These are phyloP conservation scores for Agrypnia vestita DNA, from an alignment of 1,140 invertebrate species.

Conservation along the genomic window DNA sequence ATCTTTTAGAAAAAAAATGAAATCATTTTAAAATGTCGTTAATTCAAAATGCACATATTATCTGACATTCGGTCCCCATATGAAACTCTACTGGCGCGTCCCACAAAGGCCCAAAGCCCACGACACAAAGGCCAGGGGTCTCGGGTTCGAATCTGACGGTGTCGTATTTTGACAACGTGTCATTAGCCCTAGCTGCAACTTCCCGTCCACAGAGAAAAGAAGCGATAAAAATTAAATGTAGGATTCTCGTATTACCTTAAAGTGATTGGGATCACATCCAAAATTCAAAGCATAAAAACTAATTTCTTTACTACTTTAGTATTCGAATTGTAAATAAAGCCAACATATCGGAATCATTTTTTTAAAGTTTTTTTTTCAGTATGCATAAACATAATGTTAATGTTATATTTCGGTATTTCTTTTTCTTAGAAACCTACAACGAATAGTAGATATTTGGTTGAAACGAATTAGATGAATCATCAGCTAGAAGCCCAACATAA, in stretches of 20 bases:
- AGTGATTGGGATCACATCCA: background rate
- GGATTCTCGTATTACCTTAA: conserved; percentile 19
- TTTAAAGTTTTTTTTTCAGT: no score
- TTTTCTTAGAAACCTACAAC: no score
- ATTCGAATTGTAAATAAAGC: no score
- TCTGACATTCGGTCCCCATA: background rate
- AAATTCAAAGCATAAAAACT: conserved; percentile 32
- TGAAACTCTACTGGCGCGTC: background rate
- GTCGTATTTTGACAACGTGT: conserved; percentile 54
- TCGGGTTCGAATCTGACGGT: conserved; percentile 39
- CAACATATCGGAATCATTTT: no score
- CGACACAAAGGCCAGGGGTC: conserved; percentile 21
- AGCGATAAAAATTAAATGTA: conserved; percentile 34
- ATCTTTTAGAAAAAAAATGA: background rate
- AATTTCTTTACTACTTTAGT: no score
- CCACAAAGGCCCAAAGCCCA: background rate
- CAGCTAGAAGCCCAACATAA: no score
- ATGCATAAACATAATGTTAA: no score
- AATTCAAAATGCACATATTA: background rate
- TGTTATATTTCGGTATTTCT: no score
- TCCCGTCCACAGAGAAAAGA: background rate
- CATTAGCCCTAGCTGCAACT: conserved; percentile 38
- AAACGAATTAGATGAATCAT: no score
- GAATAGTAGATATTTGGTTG: no score
- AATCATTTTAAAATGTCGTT: conserved; percentile 20